phyloP scores from a whole-genome alignment of 2,113 vertebrate species.

The Abramis brama region DNA sequence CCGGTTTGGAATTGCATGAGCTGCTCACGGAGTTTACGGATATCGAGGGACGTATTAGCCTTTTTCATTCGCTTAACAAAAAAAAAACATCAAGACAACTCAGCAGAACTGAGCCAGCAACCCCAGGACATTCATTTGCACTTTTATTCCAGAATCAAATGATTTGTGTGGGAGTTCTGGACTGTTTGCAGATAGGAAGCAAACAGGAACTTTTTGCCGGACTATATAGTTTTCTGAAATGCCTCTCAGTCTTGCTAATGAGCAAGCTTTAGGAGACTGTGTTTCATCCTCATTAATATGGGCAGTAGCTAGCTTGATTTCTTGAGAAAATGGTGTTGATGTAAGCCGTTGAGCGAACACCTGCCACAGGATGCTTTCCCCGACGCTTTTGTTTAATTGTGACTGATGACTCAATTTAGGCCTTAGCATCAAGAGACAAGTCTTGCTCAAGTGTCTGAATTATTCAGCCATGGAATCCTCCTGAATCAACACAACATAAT shows the following conservation, averaged over 20 bases:
- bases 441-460: background rate
- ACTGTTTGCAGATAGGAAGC: slow-evolving; percentile 39
- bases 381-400: slow-evolving; percentile 30
- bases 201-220: slow-evolving; percentile 7
- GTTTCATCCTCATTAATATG: slow-evolving; percentile 45
- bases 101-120: background rate
- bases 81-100: background rate
- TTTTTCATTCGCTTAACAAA: slow-evolving; percentile 11
- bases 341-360: slow-evolving; percentile 18
- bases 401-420: slow-evolving; percentile 49
- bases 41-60: background rate
- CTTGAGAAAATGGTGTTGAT: background rate
- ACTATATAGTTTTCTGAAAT: background rate
- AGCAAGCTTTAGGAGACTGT: slow-evolving; percentile 29
- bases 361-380: slow-evolving; percentile 29
- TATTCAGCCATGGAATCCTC: background rate
- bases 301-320: slow-evolving; percentile 28
- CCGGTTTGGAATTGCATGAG: background rate
- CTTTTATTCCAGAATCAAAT: slow-evolving; percentile 38
- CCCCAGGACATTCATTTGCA: slow-evolving; percentile 12
- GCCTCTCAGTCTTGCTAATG: slow-evolving; percentile 42
- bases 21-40: background rate
- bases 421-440: background rate
- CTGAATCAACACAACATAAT: background rate
- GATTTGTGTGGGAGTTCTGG: slow-evolving; percentile 29